phyloP scores from a whole-genome alignment of 2,113 vertebrate species.

The Benitochromis conjunctus region DNA sequence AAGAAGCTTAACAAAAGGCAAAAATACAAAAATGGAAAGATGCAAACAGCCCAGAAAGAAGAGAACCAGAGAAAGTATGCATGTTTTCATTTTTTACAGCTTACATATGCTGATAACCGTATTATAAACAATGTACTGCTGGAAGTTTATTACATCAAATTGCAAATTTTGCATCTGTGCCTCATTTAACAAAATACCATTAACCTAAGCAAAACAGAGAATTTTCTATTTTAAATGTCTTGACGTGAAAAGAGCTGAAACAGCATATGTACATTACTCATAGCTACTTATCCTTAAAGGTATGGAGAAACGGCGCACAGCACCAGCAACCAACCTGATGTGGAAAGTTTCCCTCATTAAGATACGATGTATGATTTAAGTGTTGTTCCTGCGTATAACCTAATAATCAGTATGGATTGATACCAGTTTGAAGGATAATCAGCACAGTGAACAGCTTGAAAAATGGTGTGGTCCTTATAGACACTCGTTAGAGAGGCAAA shows the following conservation, averaged over 20 bases:
- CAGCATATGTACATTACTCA: background rate
- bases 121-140: background rate
- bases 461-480: background rate
- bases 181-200: background rate
- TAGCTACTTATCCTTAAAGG: rapidly evolving
- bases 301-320: background rate
- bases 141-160: background rate
- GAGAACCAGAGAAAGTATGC: rapidly evolving
- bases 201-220: background rate
- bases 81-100: background rate
- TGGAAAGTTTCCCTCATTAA: rapidly evolving
- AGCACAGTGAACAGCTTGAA: background rate
- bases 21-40: background rate
- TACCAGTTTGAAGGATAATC: background rate
- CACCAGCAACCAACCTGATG: background rate
- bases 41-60: background rate
- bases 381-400: background rate
- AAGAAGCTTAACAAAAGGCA: background rate
- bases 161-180: background rate
- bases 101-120: background rate
- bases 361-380: background rate
- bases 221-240: background rate
- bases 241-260: background rate
- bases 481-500: background rate
- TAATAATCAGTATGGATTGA: background rate